Evolutionary conservation across 1,140 invertebrate species (phyloP).

Genomic region (Rhizoglyphus robini): DNA sequence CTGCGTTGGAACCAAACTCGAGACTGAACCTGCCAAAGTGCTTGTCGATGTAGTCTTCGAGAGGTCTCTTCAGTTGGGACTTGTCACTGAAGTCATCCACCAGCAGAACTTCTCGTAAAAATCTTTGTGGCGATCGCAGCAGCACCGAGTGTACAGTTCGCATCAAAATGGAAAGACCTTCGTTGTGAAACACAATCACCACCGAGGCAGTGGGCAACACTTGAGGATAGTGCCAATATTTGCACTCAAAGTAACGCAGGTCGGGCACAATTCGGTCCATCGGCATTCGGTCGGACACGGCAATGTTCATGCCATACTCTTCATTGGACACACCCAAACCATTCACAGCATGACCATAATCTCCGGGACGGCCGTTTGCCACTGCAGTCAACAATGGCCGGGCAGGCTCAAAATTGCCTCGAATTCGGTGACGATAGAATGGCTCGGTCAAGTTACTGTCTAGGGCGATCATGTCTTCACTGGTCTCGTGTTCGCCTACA

Average conservation of each 20-base stretch:
- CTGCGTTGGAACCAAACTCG: too few species aligned
- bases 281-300: constrained; percentile 81
- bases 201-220: constrained; percentile 78
- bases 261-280: constrained; percentile 67
- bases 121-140: constrained; percentile 70
- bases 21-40: constrained; percentile 27
- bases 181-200: constrained; percentile 97
- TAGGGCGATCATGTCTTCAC: background rate
- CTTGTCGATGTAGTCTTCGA: constrained; percentile 23
- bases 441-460: background rate
- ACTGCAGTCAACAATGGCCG: background rate
- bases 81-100: constrained; percentile 97
- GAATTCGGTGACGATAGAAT: background rate
- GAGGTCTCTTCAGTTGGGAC: constrained; percentile 30
- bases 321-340: background rate
- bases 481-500: background rate
- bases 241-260: constrained; percentile 56
- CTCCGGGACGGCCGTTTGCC: constrained; percentile 16
- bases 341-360: constrained; percentile 17
- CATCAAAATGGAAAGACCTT: constrained; percentile 87
- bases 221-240: constrained; percentile 87
- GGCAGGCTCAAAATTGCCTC: background rate
- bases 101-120: constrained; percentile 87
- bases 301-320: constrained; percentile 94
- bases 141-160: constrained; percentile 93